Base-by-base conservation (phyloP, 2,113 vertebrate genomes). In the Equus przewalskii region DNA sequence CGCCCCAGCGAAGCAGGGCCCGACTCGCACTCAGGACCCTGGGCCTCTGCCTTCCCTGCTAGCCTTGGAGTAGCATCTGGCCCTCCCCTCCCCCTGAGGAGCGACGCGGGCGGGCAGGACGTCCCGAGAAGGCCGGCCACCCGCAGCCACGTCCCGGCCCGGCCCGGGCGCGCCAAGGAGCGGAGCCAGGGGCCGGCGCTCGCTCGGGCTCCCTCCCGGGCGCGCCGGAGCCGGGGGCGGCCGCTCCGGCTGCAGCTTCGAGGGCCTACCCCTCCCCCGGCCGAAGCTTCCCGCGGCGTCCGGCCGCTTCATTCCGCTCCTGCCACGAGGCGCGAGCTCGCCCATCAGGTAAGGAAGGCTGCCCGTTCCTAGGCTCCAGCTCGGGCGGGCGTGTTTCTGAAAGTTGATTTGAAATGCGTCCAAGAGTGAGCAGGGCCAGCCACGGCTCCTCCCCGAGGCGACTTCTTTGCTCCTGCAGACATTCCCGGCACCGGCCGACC, bases 341-440 rank as follows among this genome's bases (percentile, higher is more conserved):
- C 85, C 15, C 79, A 60, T 2, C 97, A 98, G 98, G 98, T 98
- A 94, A 82, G 97, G 88, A 90, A 72, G 84, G 80, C 97, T 19
- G 83, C 79, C 69, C 6, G 30, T 64, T 49, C 70, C 72, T 9
- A 22, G 75, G 83, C 80, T 83, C 65, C 70, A 6, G 87, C 79
- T 62, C 75, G 19, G 75, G 88, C 94, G 88, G 96, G 96, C 90
- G 96, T 28, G 83, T 95, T 88, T 94, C 93, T 69, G 84, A 95
- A 98, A 98, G 98, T 98, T 95, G 93, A 97, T 95, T 96, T 98
- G 98, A 98, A 97, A 98, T 46, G 97, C 96, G 26, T 96, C 97
- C 97, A 97, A 89, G 88, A 96, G 94, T 10, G 93, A 96, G 91
- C 58, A 15, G 58, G 87, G 94, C 95, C 96, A 84, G 95, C 85